Evolutionary conservation across 2,888 invertebrate genomes (phyloP).

Genomic region (Leptopilina myrica): DNA sequence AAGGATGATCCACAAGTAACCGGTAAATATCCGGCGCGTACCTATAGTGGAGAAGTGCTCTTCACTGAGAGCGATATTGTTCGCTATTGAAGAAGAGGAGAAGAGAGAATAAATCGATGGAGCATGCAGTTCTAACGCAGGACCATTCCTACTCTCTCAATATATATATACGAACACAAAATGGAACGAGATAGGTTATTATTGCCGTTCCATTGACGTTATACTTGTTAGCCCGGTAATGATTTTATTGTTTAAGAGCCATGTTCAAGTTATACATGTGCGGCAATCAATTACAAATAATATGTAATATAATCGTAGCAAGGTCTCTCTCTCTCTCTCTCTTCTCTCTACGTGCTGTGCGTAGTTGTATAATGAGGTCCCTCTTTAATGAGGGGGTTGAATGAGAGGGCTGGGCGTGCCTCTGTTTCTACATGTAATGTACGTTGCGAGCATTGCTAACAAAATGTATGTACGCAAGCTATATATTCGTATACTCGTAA

Average conservation of each 20-base stretch:
- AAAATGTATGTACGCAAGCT: slow-evolving; percentile 40
- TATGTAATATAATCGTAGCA: slow-evolving; percentile 70
- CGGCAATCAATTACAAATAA: slow-evolving; percentile 70
- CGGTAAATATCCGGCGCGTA: slow-evolving; percentile 61
- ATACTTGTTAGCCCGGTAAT: slow-evolving; percentile 66
- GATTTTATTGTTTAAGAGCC: slow-evolving; percentile 72
- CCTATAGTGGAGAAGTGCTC: slow-evolving; percentile 51
- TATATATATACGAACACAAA: background rate
- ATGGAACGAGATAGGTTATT: slow-evolving; percentile 62
- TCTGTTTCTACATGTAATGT: slow-evolving; percentile 35
- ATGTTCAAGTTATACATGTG: slow-evolving; percentile 65
- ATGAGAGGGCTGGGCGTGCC: slow-evolving; percentile 41
- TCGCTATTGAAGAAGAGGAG: slow-evolving; percentile 46
- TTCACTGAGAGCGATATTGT: slow-evolving; percentile 49
- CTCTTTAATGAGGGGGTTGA: slow-evolving; percentile 52
- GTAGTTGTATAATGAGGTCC: slow-evolving; percentile 52
- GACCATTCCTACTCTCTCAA: background rate
- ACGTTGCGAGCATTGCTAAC: slow-evolving; percentile 34
- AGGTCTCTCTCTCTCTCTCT: slow-evolving; percentile 22
- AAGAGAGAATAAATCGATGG: slow-evolving; percentile 50
- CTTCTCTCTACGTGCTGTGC: slow-evolving; percentile 24
- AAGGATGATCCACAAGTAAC: slow-evolving; percentile 65
- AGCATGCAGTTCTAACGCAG: slow-evolving; percentile 52
- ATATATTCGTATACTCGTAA: slow-evolving; percentile 41
- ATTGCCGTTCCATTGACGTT: slow-evolving; percentile 58